Percentiles rank a stretch among this genome's conserved stretches.
Conservation (phyloP, 1,140 invertebrate species). For the Brachionus sp. region DNA sequence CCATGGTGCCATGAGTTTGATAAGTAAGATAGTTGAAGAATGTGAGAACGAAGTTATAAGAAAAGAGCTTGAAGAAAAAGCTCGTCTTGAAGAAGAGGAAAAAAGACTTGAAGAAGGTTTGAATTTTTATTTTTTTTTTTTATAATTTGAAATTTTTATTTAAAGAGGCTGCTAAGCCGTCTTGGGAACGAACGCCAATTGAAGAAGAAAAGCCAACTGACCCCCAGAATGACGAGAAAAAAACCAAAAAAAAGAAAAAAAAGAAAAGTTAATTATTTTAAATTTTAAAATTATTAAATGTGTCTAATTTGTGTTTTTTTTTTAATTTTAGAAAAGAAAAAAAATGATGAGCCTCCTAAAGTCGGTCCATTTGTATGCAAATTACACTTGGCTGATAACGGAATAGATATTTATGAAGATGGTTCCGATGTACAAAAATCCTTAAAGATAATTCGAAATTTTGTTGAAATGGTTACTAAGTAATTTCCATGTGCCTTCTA, state of each 20-base stretch:
- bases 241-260: conserved; percentile 48
- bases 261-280: conserved; percentile 49
- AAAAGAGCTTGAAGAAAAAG: conserved; percentile 52
- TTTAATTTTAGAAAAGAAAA: conserved; percentile 53
- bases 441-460: conserved; percentile 45
- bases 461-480: neutral
- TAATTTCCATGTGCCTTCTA: neutral
- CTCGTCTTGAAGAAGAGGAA: conserved; percentile 53
- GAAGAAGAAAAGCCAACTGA: neutral
- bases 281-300: neutral
- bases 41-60: conserved; percentile 53
- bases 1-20: conserved; percentile 54
- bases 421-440: conserved; percentile 51
- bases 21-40: conserved; percentile 55
- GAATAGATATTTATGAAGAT: conserved; percentile 53
- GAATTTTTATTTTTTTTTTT: neutral
- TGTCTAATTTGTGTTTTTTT: neutral
- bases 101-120: conserved; percentile 33
- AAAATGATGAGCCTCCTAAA: conserved; percentile 51
- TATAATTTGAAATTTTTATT: neutral
- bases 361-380: conserved; percentile 58
- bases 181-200: neutral
- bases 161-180: conserved; percentile 30
- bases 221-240: conserved; percentile 10
- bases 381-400: conserved; percentile 58